These are phyloP conservation scores for Drosophila fuyamai DNA, from an alignment of 1,140 invertebrate species.

Conservation along the genomic window DNA sequence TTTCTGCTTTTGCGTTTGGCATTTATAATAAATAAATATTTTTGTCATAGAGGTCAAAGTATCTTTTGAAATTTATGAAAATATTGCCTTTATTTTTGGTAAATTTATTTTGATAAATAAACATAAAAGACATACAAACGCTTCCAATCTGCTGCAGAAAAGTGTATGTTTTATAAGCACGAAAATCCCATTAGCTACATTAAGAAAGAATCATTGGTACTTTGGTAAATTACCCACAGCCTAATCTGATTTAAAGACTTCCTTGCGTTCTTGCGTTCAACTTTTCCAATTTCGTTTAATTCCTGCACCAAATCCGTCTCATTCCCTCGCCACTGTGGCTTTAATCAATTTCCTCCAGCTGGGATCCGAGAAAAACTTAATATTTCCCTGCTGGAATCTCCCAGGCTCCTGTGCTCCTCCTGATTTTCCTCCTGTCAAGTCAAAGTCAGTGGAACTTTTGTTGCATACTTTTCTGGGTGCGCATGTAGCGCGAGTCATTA, in stretches of 20 bases:
- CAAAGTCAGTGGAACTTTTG: constrained; percentile 74
- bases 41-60: neutral
- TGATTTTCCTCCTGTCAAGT: constrained; percentile 36
- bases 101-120: no score
- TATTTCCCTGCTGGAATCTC: constrained; percentile 46
- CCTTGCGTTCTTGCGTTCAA: constrained; percentile 2
- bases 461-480: constrained; percentile 72
- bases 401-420: constrained; percentile 11
- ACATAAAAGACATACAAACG: no score
- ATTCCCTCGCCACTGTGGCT: constrained; percentile 14
- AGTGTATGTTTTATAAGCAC: neutral
- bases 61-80: neutral
- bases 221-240: constrained; percentile 22
- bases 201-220: constrained; percentile 6
- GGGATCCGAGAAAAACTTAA: constrained; percentile 38
- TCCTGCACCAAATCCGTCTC: constrained; percentile 36
- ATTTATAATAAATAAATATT: neutral
- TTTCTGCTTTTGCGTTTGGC: neutral
- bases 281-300: constrained; percentile 50
- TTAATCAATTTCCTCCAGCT: constrained; percentile 44
- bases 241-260: constrained; percentile 23
- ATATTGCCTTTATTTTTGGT: no score
- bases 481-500: constrained; percentile 80
- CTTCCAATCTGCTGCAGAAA: no score
- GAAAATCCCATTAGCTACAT: constrained; percentile 4